Conservation (phyloP, 64 coral and sea anemone species). For the Montipora sp. region DNA sequence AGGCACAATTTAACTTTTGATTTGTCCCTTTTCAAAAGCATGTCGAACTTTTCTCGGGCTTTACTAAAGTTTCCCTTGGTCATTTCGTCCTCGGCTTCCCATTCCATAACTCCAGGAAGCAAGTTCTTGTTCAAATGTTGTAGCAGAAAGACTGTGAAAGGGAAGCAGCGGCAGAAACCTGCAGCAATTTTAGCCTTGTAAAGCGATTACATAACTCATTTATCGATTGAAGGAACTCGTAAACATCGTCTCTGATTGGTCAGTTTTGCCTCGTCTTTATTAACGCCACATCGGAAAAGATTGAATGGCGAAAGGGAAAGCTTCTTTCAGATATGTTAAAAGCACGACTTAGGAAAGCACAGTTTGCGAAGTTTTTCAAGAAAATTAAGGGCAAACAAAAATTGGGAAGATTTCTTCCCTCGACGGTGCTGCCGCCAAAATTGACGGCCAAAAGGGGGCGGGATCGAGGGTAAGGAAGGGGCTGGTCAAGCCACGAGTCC, state of each 20-base stretch:
- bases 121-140: not conserved
- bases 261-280: not conserved
- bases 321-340: not conserved
- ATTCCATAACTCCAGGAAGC: not conserved
- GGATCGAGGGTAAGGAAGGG: not conserved
- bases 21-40: not conserved
- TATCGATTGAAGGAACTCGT: not conserved
- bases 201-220: slow-evolving; percentile 17
- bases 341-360: not conserved
- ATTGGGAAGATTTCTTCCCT: not conserved
- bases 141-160: not conserved
- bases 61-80: slow-evolving; percentile 31
- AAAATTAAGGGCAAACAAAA: no score
- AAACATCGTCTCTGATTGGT: slow-evolving; percentile 33
- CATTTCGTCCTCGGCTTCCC: slow-evolving; percentile 31
- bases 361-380: not conserved
- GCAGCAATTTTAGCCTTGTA: not conserved
- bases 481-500: no score
- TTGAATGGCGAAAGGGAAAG: not conserved
- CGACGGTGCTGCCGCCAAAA: not conserved
- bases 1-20: not conserved
- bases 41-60: slow-evolving; percentile 34
- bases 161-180: not conserved
- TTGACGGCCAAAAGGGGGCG: not conserved
- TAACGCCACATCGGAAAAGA: not conserved